Base-by-base conservation (phyloP, 2,113 vertebrate genomes). In the Periophthalmus modestus region DNA sequence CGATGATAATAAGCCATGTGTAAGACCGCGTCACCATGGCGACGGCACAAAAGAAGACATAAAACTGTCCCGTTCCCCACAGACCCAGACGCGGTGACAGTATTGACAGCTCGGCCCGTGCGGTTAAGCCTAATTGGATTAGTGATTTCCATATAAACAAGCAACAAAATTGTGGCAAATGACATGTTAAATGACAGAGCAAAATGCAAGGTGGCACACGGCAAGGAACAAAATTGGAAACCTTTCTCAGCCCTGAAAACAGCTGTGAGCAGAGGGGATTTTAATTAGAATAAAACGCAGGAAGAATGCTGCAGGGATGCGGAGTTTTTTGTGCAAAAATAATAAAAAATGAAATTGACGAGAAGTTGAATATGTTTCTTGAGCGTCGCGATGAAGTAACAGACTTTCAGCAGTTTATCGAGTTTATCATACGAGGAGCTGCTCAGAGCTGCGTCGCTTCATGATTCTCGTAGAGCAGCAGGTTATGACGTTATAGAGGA, bases 131-230 rank as follows among this genome's bases (percentile, higher is more conserved):
- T 89, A 84, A 91, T 86, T 87, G 79, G 75, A 57, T 66, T 24
- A 72, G 75, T 67, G 78, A 90, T 90, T 91, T 88, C 79, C 80
- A 90, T 84, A 82, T 54, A 87, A 88, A 88, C 79, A 88, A 77
- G 74, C 71, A 74, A 79, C 85, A 90, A 85, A n/a, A 87, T 89
- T 77, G 87, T 79, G 83, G 80, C 82, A 88, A 87, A 92, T 89
- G 72, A 73, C 7, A 15, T 73, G 74, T 76, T 72, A 77, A 88
- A 78, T 80, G 39, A 71, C 55, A 68, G 36, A 5, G 5, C 63
- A 80, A 77, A 82, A 89, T 72, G 72, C 36, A 81, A 84, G 75
- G 75, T 79, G 82, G 78, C 33, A 48, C 66, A 68, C 72, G 50
- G 79, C 52, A 16, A 69, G 61, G 62, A 75, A 75, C 34, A 78